A percentile compares a stretch with the other conserved stretches of the same genome.
Conservation (phyloP, 1,140 invertebrate genomes). For the Lutraria rhynchaena region DNA sequence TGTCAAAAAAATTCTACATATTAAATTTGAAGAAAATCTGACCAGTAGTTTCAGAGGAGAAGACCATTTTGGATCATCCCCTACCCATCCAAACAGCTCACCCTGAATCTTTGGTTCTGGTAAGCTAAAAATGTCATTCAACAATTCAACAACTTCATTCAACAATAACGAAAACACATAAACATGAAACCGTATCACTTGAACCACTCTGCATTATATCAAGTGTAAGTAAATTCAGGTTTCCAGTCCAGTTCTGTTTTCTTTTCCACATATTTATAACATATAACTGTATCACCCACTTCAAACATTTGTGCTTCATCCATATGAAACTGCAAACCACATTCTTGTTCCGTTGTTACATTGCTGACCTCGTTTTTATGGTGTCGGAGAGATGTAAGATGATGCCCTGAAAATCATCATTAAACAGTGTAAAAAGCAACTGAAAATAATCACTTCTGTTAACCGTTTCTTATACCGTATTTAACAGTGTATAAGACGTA, state of each 20-base stretch:
- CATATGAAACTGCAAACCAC: conserved; percentile 89
- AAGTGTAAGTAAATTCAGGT: conserved; percentile 87
- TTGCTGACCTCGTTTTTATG: conserved; percentile 93
- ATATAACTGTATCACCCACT: conserved; percentile 91
- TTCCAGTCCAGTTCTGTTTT: conserved; percentile 90
- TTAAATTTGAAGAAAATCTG: too few species aligned
- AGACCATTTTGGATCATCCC: too few species aligned
- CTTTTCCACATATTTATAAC: conserved; percentile 87
- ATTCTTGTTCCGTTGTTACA: conserved; percentile 93
- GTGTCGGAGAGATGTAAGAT: conserved; percentile 91
- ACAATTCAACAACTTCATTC: not conserved
- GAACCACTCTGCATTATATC: not conserved
- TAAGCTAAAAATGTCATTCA: too few species aligned
- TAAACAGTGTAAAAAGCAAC: too few species aligned
- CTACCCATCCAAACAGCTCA: too few species aligned
- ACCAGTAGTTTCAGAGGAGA: too few species aligned
- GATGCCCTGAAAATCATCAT: conserved; percentile 82
- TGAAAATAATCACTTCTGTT: too few species aligned
- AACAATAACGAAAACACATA: not conserved
- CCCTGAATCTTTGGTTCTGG: too few species aligned
- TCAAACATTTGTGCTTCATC: conserved; percentile 86
- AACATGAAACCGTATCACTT: not conserved
- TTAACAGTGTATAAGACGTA: too few species aligned
- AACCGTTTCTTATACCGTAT: too few species aligned
- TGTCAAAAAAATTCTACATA: too few species aligned